A percentile compares a stretch with the other conserved stretches of the same genome.
phyloP scores from a whole-genome alignment of 2,113 vertebrate genomes.

The Chlorocebus sabaeus region DNA sequence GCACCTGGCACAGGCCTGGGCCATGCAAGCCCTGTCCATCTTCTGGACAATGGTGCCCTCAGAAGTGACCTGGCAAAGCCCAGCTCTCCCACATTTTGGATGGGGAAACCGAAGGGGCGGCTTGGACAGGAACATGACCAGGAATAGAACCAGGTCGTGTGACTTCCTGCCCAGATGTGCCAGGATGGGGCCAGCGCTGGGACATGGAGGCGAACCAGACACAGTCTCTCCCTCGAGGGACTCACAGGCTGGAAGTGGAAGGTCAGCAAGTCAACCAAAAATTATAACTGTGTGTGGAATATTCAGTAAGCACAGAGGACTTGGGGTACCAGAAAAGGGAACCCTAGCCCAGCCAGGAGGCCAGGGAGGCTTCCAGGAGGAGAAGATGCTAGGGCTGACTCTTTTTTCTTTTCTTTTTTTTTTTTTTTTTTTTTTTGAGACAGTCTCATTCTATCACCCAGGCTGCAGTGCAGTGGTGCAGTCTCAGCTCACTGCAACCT shows the following conservation, averaged over 20 bases:
- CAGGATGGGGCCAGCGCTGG: neutral
- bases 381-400: neutral
- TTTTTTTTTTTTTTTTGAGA: too few species aligned
- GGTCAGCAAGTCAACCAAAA: accelerated
- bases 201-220: neutral
- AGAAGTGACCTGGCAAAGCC: neutral
- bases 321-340: neutral
- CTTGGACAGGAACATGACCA: neutral
- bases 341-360: neutral
- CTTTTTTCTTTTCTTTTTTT: too few species aligned
- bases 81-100: neutral
- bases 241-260: neutral
- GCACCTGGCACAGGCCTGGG: neutral
- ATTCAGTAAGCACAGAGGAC: neutral
- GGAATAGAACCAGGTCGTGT: neutral
- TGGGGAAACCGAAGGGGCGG: neutral
- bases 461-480: too few species aligned
- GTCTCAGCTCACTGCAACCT: too few species aligned
- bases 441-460: accelerated
- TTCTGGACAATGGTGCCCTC: neutral
- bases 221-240: neutral
- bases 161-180: neutral
- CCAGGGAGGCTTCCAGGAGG: neutral
- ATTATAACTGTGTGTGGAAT: neutral
- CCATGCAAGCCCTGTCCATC: neutral